Evolutionary conservation across 2,797 vertebrate species (phyloP).

Genomic region (Tarsius wallacei): DNA sequence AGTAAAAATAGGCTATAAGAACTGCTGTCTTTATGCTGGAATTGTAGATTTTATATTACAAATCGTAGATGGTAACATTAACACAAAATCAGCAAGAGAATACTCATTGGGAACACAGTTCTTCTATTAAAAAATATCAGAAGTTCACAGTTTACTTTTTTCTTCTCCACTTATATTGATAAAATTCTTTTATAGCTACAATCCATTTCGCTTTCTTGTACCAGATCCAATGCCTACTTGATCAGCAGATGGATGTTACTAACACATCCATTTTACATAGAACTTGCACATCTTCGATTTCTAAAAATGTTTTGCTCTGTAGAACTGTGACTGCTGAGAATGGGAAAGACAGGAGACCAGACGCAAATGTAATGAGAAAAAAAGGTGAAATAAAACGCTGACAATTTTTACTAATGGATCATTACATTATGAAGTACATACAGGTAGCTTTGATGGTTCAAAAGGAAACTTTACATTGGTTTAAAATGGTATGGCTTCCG

Average conservation of each 20-base stretch:
- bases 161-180: constrained; percentile 49
- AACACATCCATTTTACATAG: constrained; percentile 58
- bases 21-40: constrained; percentile 70
- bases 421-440: constrained; percentile 31
- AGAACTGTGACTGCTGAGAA: constrained; percentile 56
- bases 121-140: constrained; percentile 75
- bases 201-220: constrained; percentile 56
- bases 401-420: constrained; percentile 48
- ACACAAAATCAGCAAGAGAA: constrained; percentile 69
- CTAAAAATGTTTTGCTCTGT: constrained; percentile 68
- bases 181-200: constrained; percentile 50
- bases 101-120: constrained; percentile 68
- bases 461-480: background rate
- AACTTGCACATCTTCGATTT: constrained; percentile 55
- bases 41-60: constrained; percentile 68
- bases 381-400: background rate
- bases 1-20: constrained; percentile 79
- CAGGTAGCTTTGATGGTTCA: background rate
- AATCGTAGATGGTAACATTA: constrained; percentile 67
- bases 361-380: constrained; percentile 1
- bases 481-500: constrained; percentile 40
- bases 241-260: constrained; percentile 62
- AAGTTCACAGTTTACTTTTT: constrained; percentile 73
- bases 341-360: background rate
- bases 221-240: constrained; percentile 14